These are phyloP conservation scores for Hydraecia micacea DNA, from an alignment of 2,888 invertebrate species.

Conservation along the genomic window DNA sequence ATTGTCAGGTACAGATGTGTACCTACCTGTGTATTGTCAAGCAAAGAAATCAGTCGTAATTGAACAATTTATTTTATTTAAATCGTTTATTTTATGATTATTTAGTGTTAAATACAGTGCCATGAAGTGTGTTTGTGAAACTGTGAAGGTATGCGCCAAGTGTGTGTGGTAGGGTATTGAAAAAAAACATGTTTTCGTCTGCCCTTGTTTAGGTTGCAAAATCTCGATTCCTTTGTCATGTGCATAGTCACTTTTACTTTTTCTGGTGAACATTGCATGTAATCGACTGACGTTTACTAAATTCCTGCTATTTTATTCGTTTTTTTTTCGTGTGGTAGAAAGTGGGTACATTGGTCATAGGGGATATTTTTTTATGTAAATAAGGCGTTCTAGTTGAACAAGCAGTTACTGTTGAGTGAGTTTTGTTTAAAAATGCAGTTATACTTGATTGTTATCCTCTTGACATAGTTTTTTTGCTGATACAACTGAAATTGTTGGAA, in stretches of 20 bases:
- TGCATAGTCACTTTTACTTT: slow-evolving; percentile 87
- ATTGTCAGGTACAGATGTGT: slow-evolving; percentile 73
- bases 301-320: slow-evolving; percentile 77
- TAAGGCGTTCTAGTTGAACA: slow-evolving; percentile 78
- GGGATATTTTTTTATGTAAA: slow-evolving; percentile 74
- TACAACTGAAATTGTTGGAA: slow-evolving; percentile 26
- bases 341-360: slow-evolving; percentile 67
- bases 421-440: slow-evolving; percentile 75
- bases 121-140: slow-evolving; percentile 76
- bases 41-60: slow-evolving; percentile 82
- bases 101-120: slow-evolving; percentile 80
- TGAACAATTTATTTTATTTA: slow-evolving; percentile 79
- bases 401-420: slow-evolving; percentile 70
- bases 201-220: slow-evolving; percentile 88
- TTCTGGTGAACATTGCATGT: slow-evolving; percentile 70
- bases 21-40: slow-evolving; percentile 71
- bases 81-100: slow-evolving; percentile 80
- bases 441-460: slow-evolving; percentile 71
- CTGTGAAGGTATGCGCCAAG: slow-evolving; percentile 73
- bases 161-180: slow-evolving; percentile 63
- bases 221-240: slow-evolving; percentile 88
- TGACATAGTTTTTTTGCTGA: slow-evolving; percentile 63
- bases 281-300: slow-evolving; percentile 62
- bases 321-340: slow-evolving; percentile 70
- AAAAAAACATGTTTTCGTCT: slow-evolving; percentile 83